These are phyloP conservation scores for Petroica traversi DNA, from an alignment of 2,113 vertebrate genomes.

Conservation along the genomic window DNA sequence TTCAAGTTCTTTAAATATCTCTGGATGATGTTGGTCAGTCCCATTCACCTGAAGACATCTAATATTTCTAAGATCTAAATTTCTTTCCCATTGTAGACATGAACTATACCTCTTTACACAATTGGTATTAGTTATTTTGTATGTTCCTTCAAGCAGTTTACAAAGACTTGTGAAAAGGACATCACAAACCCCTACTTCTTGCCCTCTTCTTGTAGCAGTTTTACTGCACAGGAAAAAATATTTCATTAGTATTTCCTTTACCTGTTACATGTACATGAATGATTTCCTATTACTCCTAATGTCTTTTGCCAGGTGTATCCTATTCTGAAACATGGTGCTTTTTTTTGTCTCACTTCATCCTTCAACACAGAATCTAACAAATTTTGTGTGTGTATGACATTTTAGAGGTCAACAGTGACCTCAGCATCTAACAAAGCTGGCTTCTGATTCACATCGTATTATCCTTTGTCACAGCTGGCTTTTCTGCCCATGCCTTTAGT, in stretches of 20 bases:
- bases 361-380: not conserved
- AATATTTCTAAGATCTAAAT: not conserved
- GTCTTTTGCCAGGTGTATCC: not conserved
- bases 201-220: not conserved
- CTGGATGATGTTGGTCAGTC: not conserved
- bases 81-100: not conserved
- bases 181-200: not conserved
- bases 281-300: not conserved
- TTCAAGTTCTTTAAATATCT: not conserved
- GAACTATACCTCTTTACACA: not conserved
- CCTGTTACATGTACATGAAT: not conserved
- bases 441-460: not conserved
- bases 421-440: not conserved
- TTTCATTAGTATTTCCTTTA: not conserved
- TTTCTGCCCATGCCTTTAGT: not conserved
- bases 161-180: not conserved
- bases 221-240: not conserved
- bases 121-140: not conserved
- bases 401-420: not conserved
- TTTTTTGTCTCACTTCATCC: not conserved
- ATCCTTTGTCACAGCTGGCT: not conserved
- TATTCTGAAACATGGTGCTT: not conserved
- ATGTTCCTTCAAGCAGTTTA: not conserved
- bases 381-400: rapidly evolving
- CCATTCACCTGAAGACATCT: not conserved